These are phyloP conservation scores for Larimichthys crocea DNA, from an alignment of 2,113 vertebrate genomes.

Conservation along the genomic window DNA sequence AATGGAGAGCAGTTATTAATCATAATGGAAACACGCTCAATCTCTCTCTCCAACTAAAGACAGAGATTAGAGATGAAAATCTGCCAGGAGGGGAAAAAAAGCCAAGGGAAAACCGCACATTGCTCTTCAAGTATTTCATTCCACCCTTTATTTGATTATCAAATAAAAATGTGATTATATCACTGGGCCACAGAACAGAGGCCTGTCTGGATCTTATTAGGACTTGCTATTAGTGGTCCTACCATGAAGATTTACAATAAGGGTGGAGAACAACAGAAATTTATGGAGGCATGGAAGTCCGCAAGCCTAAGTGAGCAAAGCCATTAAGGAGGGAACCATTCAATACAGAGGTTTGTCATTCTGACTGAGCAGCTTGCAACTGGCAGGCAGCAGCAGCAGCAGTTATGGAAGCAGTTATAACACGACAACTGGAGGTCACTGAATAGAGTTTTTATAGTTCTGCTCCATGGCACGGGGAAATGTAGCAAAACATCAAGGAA, in stretches of 20 bases:
- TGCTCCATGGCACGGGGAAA: slow-evolving; percentile 2
- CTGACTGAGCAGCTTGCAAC: slow-evolving; percentile 47
- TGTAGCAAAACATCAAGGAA: slow-evolving; percentile 1
- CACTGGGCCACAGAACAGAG: slow-evolving; percentile 77
- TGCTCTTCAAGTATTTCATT: slow-evolving; percentile 76
- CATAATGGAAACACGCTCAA: slow-evolving; percentile 68
- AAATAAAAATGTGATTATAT: slow-evolving; percentile 83
- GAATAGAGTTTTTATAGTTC: slow-evolving; percentile 38
- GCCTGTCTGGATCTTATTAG: slow-evolving; percentile 79
- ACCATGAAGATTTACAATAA: slow-evolving; percentile 76
- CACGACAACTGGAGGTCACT: slow-evolving; percentile 39
- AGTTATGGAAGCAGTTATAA: slow-evolving; percentile 37
- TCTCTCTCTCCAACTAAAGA: slow-evolving; percentile 51
- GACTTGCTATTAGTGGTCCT: slow-evolving; percentile 73
- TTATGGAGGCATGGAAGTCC: slow-evolving; percentile 69
- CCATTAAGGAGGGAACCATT: slow-evolving; percentile 77
- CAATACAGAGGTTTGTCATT: slow-evolving; percentile 72
- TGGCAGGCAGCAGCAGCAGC: slow-evolving; percentile 47
- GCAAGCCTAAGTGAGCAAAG: slow-evolving; percentile 71
- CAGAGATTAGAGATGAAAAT: slow-evolving; percentile 72
- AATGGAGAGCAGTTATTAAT: slow-evolving; percentile 77
- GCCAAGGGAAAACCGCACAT: slow-evolving; percentile 69
- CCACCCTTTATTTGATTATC: slow-evolving; percentile 82
- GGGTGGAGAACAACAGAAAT: slow-evolving; percentile 77
- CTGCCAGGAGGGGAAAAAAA: slow-evolving; percentile 56